A percentile compares a stretch with the other conserved stretches of the same genome.
These are phyloP conservation scores for Stomorhina lunata DNA, from an alignment of 2,888 invertebrate genomes.

Conservation along the genomic window DNA sequence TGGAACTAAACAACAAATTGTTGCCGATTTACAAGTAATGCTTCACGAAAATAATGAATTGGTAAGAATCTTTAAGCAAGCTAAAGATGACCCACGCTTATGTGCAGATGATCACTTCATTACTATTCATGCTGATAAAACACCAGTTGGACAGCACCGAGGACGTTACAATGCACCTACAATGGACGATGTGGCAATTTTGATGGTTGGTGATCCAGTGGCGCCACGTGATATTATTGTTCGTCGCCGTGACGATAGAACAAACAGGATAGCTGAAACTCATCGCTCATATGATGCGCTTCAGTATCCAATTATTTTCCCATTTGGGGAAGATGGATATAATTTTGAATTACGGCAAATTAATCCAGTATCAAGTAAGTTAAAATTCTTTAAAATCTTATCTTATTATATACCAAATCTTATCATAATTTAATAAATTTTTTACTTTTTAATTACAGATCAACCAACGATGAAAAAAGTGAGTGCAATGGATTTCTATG, in stretches of 20 bases:
- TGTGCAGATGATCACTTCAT: too few relatives aligned
- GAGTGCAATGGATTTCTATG: not conserved
- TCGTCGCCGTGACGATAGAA: slow-evolving; percentile 34
- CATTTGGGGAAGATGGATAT: slow-evolving; percentile 56
- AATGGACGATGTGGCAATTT: slow-evolving; percentile 72
- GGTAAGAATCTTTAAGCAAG: too few relatives aligned
- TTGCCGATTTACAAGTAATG: not conserved
- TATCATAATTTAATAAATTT: too few relatives aligned
- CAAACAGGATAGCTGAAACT: not conserved
- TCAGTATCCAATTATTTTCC: not conserved
- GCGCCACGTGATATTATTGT: slow-evolving; percentile 72
- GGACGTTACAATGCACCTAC: too few relatives aligned
- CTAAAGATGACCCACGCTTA: too few relatives aligned
- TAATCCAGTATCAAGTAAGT: too few relatives aligned
- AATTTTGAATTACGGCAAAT: slow-evolving; percentile 60
- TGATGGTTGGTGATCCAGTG: slow-evolving; percentile 73
- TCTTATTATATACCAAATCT: too few relatives aligned
- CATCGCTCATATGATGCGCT: not conserved
- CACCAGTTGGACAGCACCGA: not conserved
- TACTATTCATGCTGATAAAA: too few relatives aligned
- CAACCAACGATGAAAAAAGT: too few relatives aligned
- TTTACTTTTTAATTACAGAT: too few relatives aligned
- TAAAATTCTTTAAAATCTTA: too few relatives aligned
- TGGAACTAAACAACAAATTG: not conserved
- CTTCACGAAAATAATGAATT: not conserved